Evolutionary conservation across 2,113 vertebrate species (phyloP).

Genomic region (Rattus norvegicus): DNA sequence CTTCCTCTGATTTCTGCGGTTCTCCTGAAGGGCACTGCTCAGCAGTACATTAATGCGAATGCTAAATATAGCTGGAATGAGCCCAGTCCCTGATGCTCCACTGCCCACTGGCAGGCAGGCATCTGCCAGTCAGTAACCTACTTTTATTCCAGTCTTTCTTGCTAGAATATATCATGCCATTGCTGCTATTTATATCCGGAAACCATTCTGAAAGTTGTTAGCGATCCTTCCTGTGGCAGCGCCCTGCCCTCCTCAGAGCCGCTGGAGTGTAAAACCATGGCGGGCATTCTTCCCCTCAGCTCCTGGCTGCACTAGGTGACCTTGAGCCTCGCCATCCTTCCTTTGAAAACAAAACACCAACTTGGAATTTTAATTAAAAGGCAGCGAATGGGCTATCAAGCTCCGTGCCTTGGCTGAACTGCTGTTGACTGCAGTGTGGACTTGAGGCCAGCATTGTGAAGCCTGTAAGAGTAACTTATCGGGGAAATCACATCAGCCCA

Average conservation of each 20-base stretch:
- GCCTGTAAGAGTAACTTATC: constrained; percentile 24
- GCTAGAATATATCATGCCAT: constrained; percentile 54
- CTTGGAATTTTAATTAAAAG: constrained; percentile 84
- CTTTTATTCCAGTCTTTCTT: constrained; percentile 65
- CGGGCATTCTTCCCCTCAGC: constrained; percentile 31
- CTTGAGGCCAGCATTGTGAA: constrained; percentile 73
- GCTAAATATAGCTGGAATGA: constrained; percentile 75
- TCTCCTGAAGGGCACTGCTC: constrained; percentile 70
- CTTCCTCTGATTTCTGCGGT: constrained; percentile 70
- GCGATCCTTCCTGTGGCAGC: constrained; percentile 59
- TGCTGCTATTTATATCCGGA: constrained; percentile 72
- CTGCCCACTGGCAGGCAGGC: constrained; percentile 66
- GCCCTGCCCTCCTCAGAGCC: constrained; percentile 60
- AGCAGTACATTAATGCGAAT: constrained; percentile 48
- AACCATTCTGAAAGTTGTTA: constrained; percentile 70
- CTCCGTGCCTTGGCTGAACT: constrained; percentile 73
- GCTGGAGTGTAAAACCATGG: constrained; percentile 51
- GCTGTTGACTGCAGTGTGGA: constrained; percentile 59
- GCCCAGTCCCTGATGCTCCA: constrained; percentile 37
- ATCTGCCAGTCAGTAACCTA: constrained; percentile 78
- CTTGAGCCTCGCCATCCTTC: constrained; percentile 78
- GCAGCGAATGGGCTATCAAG: constrained; percentile 59
- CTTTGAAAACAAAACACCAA: constrained; percentile 78
- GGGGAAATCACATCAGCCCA: constrained; percentile 47
- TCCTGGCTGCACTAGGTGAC: constrained; percentile 77